Base-by-base conservation (phyloP, 2,113 vertebrate genomes). In the Chaenocephalus aceratus region DNA sequence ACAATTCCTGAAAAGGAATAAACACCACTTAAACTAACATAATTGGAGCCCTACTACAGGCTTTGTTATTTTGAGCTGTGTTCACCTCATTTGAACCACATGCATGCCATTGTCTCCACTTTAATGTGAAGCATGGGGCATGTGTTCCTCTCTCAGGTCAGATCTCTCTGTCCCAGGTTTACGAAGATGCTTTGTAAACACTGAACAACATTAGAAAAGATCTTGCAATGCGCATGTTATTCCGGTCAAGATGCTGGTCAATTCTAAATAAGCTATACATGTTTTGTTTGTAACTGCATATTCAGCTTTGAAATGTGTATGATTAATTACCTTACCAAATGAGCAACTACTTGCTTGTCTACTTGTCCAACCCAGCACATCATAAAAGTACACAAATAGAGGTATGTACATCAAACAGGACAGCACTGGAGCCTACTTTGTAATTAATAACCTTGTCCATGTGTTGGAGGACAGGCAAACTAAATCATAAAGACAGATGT, bases 401-500 rank as follows among this genome's bases (percentile, higher is more conserved):
- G 44, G 57, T 58, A 9, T 60, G 26, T 9, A 51, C 30, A 30
- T 30, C 4, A 30, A 30, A 30, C 30, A 30, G 30, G 30, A 4
- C 30, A 30, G 30, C 30, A 30, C 30, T 30, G 30, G 30, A 30
- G 30, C 30, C 52, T 21, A 45, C 41, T 34, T 52, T 23, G 3
- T 41, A 16, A 56, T 62, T 51, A 56, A 53, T 23, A 76, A 14
- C 67, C 0, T 2, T 30, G 26, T 58, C 23, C n/a, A 74, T 4
- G 26, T 63, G 67, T 54, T 15, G 11, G 36, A 14, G 11, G 36
- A 51, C 56, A 79, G 63, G 12, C 5, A 49, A 54, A 44, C 21
- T 74, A 62, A 71, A 62, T 84, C 59, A 77, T 51, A 4, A 60
- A 65, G 51, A 78, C 10, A 73, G 58, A 66, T 59, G 46, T 69